These are phyloP conservation scores for Crossocerus cetratus DNA, from an alignment of 2,888 invertebrate species.

Conservation along the genomic window DNA sequence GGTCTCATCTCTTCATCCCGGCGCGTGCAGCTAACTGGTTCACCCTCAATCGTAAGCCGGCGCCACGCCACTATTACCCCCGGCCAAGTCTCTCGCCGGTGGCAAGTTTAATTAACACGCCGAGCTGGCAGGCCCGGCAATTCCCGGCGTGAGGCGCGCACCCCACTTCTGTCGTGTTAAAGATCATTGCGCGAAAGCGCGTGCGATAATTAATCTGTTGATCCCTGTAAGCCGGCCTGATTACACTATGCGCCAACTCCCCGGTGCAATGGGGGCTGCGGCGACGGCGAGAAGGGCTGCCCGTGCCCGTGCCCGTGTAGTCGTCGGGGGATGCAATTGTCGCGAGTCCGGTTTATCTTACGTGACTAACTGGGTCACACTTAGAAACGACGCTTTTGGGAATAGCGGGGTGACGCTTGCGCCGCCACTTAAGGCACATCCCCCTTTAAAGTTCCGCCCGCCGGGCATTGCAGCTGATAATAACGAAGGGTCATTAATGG, in stretches of 20 bases:
- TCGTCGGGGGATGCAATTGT: no score
- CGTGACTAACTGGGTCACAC: no score
- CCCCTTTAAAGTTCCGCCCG: no score
- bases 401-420: no score
- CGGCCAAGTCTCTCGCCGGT: no score
- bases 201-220: constrained; percentile 15
- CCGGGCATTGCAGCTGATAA: no score
- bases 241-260: not conserved
- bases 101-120: constrained; percentile 40
- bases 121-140: constrained; percentile 5
- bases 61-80: no score
- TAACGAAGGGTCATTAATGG: no score
- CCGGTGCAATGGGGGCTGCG: not conserved
- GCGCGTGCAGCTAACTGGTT: constrained; percentile 13
- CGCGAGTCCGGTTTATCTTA: no score
- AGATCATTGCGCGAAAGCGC: constrained; percentile 13
- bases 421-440: no score
- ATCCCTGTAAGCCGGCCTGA: not conserved
- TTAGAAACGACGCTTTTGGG: no score
- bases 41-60: constrained; percentile 19
- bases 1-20: constrained; percentile 11
- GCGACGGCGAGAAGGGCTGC: not conserved
- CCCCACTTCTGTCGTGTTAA: constrained; percentile 1
- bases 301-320: no score
- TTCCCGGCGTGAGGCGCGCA: not conserved